phyloP scores from a whole-genome alignment of 2,113 vertebrate genomes.

The Nannospalax galili region DNA sequence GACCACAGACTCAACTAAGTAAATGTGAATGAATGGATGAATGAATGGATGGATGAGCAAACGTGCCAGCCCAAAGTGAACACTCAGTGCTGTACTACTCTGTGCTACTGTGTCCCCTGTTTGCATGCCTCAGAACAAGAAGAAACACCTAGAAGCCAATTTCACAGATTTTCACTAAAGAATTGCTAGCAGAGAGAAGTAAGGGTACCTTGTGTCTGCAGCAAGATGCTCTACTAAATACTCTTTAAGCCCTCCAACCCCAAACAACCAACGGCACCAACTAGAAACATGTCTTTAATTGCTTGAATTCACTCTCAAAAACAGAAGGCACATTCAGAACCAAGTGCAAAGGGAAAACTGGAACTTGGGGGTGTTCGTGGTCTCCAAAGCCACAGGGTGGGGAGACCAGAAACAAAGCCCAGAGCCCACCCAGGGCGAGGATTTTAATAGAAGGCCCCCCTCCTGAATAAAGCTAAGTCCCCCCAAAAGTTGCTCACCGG shows the following conservation, averaged over 20 bases:
- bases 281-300: background rate
- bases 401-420: background rate
- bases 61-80: background rate
- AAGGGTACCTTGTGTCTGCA: background rate
- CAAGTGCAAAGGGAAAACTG: background rate
- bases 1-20: background rate
- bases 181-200: background rate
- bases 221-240: background rate
- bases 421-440: slow-evolving; percentile 13
- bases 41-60: background rate
- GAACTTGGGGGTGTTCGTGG: background rate
- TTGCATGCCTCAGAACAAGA: background rate
- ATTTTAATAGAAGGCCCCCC: background rate
- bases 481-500: background rate
- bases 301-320: background rate
- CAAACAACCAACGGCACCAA: background rate
- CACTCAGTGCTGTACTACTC: background rate
- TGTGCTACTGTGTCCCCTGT: background rate
- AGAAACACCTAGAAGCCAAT: background rate
- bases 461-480: background rate
- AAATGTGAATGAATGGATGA: background rate
- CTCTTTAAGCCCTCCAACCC: background rate
- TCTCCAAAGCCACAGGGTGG: background rate
- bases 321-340: background rate
- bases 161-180: background rate